A percentile compares a stretch with the other conserved stretches of the same genome.
phyloP scores from a whole-genome alignment of 2,113 vertebrate genomes.

The Chrysemys picta region DNA sequence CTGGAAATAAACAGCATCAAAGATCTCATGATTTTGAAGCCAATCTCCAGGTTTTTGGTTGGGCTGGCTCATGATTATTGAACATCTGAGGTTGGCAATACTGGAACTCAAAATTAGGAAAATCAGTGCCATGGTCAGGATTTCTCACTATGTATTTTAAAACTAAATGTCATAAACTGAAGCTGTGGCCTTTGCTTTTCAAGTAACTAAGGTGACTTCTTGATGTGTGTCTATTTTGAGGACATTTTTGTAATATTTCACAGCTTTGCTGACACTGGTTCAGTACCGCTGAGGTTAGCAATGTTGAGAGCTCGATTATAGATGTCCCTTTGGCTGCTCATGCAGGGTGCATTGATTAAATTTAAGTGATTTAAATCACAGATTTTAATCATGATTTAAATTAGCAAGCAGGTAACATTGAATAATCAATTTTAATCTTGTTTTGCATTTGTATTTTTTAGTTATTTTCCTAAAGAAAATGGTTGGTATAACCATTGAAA shows the following conservation, averaged over 20 bases:
- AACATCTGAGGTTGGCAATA: neutral
- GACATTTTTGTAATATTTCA: neutral
- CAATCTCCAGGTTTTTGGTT: neutral
- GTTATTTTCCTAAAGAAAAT: neutral
- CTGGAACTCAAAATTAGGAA: neutral
- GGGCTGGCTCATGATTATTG: neutral
- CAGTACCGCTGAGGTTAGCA: neutral
- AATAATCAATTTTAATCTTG: neutral
- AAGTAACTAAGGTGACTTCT: neutral
- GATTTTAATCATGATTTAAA: neutral
- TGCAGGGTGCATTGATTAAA: neutral
- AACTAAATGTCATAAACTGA: neutral
- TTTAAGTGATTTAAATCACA: neutral
- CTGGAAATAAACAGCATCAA: accelerated
- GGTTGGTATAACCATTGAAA: neutral
- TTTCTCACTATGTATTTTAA: accelerated
- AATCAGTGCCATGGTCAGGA: neutral
- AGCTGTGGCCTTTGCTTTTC: neutral
- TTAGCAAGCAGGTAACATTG: neutral
- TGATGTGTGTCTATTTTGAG: neutral
- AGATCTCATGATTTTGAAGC: neutral
- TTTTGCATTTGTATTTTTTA: neutral
- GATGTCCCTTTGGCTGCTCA: neutral
- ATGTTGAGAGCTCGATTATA: neutral
- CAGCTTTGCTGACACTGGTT: neutral